Evolutionary conservation across 2,888 invertebrate genomes (phyloP).

Genomic region (Archips crataeganus): DNA sequence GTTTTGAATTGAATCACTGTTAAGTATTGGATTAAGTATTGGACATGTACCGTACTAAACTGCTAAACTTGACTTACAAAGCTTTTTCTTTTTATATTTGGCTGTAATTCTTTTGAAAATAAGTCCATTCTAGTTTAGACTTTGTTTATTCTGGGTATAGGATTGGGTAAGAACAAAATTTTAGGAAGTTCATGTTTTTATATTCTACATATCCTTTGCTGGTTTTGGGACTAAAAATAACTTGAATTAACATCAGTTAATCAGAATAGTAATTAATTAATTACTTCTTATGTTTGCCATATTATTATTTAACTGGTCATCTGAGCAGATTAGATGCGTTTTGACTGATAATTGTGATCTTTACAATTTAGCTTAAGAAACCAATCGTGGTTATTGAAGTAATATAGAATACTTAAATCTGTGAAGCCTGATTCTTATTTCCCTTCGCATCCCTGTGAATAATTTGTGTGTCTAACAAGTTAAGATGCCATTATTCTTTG

Average conservation of each 20-base stretch:
- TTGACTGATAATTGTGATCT: slow-evolving; percentile 65
- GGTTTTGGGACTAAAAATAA: background rate
- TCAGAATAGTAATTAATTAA: background rate
- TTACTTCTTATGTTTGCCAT: slow-evolving; percentile 21
- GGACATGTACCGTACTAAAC: background rate
- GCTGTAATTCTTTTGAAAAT: background rate
- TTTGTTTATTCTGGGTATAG: background rate
- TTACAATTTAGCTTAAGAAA: slow-evolving; percentile 49
- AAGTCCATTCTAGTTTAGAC: background rate
- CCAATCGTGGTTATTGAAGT: slow-evolving; percentile 23
- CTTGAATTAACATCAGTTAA: background rate
- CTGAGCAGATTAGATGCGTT: slow-evolving; percentile 13
- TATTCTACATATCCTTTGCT: background rate
- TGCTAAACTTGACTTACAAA: background rate
- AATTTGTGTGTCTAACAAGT: slow-evolving; percentile 13
- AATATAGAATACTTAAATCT: slow-evolving; percentile 37
- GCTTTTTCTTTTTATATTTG: background rate
- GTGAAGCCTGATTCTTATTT: slow-evolving; percentile 40
- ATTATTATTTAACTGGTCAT: background rate
- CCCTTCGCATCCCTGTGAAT: slow-evolving; percentile 32
- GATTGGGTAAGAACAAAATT: background rate
- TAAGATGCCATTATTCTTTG: slow-evolving; percentile 8
- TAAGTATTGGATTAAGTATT: background rate
- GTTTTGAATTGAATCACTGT: background rate
- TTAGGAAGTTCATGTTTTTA: background rate